Percentiles rank a stretch among this genome's conserved stretches.
Conservation (phyloP, 2,797 vertebrate genomes). For the Coracias cyanogaster region DNA sequence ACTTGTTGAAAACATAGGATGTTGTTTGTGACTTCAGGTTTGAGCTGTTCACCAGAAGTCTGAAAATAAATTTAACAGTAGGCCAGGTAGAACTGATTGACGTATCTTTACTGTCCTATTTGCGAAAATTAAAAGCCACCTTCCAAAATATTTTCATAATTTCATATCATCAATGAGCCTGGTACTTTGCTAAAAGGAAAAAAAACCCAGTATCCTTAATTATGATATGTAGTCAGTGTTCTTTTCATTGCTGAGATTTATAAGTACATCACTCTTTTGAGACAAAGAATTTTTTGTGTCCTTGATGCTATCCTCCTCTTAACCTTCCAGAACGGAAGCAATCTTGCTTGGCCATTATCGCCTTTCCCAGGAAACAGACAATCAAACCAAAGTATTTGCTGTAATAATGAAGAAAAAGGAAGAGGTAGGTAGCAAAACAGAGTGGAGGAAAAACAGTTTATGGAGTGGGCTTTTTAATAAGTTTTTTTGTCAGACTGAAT, state of each 20-base stretch:
- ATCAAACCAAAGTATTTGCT: conserved; percentile 99
- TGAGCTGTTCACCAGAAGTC: background rate
- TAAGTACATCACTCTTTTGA: background rate
- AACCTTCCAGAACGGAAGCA: conserved; percentile 88
- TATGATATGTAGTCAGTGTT: background rate
- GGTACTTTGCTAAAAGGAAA: background rate
- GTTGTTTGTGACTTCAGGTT: background rate
- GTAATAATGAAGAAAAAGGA: conserved; percentile 97
- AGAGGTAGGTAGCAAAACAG: conserved; percentile 82
- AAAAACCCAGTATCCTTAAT: background rate
- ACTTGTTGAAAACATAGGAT: background rate
- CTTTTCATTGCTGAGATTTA: background rate
- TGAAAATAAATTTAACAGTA: background rate
- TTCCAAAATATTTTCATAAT: background rate
- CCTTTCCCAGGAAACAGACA: conserved; percentile 97
- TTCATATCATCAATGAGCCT: background rate
- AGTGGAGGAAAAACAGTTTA: background rate
- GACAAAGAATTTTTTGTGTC: background rate
- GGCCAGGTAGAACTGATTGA: background rate
- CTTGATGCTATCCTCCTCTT: background rate
- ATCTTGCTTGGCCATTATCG: conserved; percentile 94
- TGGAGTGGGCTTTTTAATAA: background rate
- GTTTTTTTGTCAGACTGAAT: background rate
- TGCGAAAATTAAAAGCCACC: background rate
- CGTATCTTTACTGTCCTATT: background rate